Base-by-base conservation (phyloP, 2,113 vertebrate species). In the Halichoerus grypus region DNA sequence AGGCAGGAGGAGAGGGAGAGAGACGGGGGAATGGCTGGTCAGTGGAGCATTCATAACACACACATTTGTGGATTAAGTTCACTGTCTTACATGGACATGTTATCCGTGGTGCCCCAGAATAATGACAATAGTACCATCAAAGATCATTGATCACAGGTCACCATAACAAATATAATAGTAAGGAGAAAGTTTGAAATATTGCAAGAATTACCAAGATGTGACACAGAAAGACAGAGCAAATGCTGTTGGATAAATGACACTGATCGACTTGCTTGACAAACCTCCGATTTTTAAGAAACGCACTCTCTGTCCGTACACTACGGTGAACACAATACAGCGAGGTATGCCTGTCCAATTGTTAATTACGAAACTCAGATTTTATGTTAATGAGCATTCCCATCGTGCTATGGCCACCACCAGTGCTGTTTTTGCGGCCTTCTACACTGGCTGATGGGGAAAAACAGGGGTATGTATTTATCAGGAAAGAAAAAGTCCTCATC, bases 401-500 rank as follows among this genome's bases (percentile, higher is more conserved):
- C 53, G 36, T 36, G 42, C 12, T 53, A 77, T 2, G 46, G 19
- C 10, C 0, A 0, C 59, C 22, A 19, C 36, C 24, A 2, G 21
- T 13, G 33, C 46, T 88, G 31, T 69, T n/a, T 65, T 71, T 91
- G 49, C 19, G n/a, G 36, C 59, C 61, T 74, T 33, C 33, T 14
- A n/a, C 5, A 19, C 5, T 3, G 49, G 42, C 13, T 36, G 11
- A 26, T 2, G 0, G 7, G 21, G n/a, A 1, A 63, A 57, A 10
- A 36, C 22, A 46, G 6, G 59, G 7, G 51, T 12, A 28, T 46
- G 51, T 21, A 61, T 22, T 67, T 89, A 69, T 61, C 57, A 33
- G 55, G 12, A 91, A 28, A 89, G 36, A 72, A 49, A 15, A 39
- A 26, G 36, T 42, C 49, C 42, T 74, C 69, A 19, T 26, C 19